Base-by-base conservation (phyloP, 2,888 invertebrate genomes). In the Ferdinandea cuprea region DNA sequence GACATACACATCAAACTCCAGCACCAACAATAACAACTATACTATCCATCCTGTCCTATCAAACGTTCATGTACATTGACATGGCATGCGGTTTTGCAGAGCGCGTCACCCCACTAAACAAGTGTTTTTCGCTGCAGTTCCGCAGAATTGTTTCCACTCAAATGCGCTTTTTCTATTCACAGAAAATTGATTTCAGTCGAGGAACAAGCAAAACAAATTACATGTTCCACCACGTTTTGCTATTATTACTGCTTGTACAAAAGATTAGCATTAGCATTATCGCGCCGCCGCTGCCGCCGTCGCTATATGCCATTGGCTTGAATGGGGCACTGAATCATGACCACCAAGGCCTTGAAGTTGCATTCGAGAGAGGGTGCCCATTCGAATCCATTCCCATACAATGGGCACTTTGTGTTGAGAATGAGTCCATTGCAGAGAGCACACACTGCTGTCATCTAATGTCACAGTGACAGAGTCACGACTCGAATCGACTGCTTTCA, bases 251-350 rank as follows among this genome's bases (percentile, higher is more conserved):
- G 32, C 58, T 37, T 46, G 74, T 66, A 77, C 65, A 65, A 81
- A 81, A 77, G 81, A 81, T 81, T 77, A 81, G 77, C 76, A 81
- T 76, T 76, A 71, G 59, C 77, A 77, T 81, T 81, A 76, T 76
- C 81, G 77, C 65, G 52, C 52, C 77, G 48, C 52, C 15, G 68
- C 48, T 66, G 77, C 65, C 63, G 6, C 6, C 15, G 32, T 28
- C 7, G 11, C n/a, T n/a, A n/a, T n/a, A n/a, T n/a, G n/a, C n/a
- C n/a, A n/a, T n/a, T n/a, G n/a, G n/a, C n/a, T n/a, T n/a, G n/a
- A n/a, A n/a, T n/a, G n/a, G n/a, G 1, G 35, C 81, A 77, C 66
- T 83, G 72, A 83, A 83, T 77, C 81, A 83, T 83, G 81, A 81
- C 65, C 46, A 30, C 30, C 40, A 46, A 28, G 59, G 59, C 65